These are phyloP conservation scores for Leptinotarsa lineolata DNA, from an alignment of 1,140 invertebrate genomes.

Conservation along the genomic window DNA sequence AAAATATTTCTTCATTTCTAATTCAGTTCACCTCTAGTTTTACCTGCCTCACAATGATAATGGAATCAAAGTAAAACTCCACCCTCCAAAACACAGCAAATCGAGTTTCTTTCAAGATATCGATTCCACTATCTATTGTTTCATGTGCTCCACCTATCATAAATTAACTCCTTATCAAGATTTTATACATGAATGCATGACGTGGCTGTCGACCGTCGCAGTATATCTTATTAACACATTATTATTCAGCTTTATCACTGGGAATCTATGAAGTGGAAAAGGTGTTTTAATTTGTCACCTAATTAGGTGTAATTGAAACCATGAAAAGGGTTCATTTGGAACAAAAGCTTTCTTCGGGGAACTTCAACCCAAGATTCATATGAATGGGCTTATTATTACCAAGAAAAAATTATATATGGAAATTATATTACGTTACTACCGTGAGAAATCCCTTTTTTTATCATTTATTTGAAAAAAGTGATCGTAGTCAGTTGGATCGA, in stretches of 20 bases:
- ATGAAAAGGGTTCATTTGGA: neutral
- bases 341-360: neutral
- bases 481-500: no score
- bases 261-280: conserved; percentile 6
- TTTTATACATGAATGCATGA: conserved; percentile 11
- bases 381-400: no score
- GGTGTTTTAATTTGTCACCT: conserved; percentile 14
- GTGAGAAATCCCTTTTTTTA: no score
- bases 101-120: neutral
- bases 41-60: no score
- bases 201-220: conserved; percentile 11
- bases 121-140: conserved; percentile 15
- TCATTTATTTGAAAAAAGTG: no score
- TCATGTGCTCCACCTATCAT: neutral
- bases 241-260: conserved; percentile 16
- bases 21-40: no score
- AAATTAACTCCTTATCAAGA: conserved; percentile 11
- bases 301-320: conserved; percentile 13
- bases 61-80: no score
- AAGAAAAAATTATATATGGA: no score
- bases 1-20: no score
- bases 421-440: no score
- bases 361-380: no score
- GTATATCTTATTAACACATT: conserved; percentile 22
- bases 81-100: no score